phyloP scores from a whole-genome alignment of 2,888 invertebrate species.

The Thyatira batis region DNA sequence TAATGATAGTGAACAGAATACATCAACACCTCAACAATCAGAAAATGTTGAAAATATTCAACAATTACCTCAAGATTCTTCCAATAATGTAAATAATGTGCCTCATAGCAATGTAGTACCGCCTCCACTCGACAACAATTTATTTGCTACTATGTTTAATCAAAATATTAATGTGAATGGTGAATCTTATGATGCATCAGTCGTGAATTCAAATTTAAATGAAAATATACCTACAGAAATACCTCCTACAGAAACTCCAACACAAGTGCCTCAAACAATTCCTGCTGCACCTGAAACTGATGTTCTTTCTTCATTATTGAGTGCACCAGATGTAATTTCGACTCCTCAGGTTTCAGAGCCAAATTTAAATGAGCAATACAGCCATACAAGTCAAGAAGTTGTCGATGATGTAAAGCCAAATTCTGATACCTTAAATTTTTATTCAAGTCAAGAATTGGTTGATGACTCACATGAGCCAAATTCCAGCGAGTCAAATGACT shows the following conservation, averaged over 20 bases:
- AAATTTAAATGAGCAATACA: background rate
- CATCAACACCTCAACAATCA: conserved; percentile 28
- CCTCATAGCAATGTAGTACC: conserved; percentile 27
- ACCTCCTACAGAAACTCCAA: conserved; percentile 24
- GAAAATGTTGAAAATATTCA: conserved; percentile 11
- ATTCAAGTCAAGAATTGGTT: too few species aligned
- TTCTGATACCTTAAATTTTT: background rate
- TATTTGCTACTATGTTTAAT: background rate
- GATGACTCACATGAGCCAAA: too few species aligned
- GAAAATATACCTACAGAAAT: conserved; percentile 24
- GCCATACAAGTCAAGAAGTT: background rate
- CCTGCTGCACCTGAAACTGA: conserved; percentile 9
- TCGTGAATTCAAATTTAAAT: background rate
- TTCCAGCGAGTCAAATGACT: too few species aligned
- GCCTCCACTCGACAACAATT: conserved; percentile 13
- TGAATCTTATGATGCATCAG: background rate
- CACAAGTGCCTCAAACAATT: conserved; percentile 12
- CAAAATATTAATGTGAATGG: conserved; percentile 9
- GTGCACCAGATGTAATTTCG: background rate
- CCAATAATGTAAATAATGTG: conserved; percentile 26
- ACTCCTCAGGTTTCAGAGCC: background rate
- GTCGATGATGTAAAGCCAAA: background rate
- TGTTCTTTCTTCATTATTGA: background rate
- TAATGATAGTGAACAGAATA: conserved; percentile 45
- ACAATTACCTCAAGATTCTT: conserved; percentile 26